Percentiles rank a stretch among this genome's conserved stretches.
Evolutionary conservation across 2,888 invertebrate species (phyloP).

Genomic region (Clanis bilineata): DNA sequence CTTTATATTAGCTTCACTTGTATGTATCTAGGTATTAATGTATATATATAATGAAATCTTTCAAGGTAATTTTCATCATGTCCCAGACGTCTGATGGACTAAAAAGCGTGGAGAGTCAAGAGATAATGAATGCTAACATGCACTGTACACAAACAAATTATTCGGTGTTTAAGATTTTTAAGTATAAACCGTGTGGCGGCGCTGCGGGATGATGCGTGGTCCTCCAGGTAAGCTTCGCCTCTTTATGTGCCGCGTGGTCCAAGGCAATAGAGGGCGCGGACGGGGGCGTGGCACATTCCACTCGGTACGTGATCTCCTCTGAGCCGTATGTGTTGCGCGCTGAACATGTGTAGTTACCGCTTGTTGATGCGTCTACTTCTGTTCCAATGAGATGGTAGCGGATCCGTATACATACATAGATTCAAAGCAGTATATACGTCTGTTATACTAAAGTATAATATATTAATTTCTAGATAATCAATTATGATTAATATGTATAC

Average conservation of each 20-base stretch:
- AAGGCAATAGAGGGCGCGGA: conserved; percentile 85
- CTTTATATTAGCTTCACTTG: too few relatives aligned
- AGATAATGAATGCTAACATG: background rate
- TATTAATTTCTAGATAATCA: too few relatives aligned
- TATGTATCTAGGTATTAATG: too few relatives aligned
- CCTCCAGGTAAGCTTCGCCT: conserved; percentile 75
- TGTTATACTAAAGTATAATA: too few relatives aligned
- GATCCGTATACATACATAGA: too few relatives aligned
- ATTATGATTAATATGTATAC: too few relatives aligned
- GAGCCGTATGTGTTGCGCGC: conserved; percentile 92
- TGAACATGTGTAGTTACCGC: conserved; percentile 91
- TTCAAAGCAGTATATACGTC: too few relatives aligned
- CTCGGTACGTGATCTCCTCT: conserved; percentile 90
- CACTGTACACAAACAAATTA: background rate
- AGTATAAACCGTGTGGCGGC: conserved; percentile 65
- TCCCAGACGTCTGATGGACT: too few relatives aligned
- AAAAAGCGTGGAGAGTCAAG: too few relatives aligned
- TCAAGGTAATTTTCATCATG: too few relatives aligned
- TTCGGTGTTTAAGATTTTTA: background rate
- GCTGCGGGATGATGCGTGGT: conserved; percentile 83
- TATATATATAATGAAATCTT: too few relatives aligned
- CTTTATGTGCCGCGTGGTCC: conserved; percentile 86
- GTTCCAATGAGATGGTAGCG: conserved; percentile 18
- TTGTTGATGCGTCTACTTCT: conserved; percentile 87
- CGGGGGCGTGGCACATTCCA: conserved; percentile 90